Evolutionary conservation across 1,140 invertebrate genomes (phyloP), one percentile per base, ranked within the genome.

Genomic region (Apocrypta bakeri): DNA sequence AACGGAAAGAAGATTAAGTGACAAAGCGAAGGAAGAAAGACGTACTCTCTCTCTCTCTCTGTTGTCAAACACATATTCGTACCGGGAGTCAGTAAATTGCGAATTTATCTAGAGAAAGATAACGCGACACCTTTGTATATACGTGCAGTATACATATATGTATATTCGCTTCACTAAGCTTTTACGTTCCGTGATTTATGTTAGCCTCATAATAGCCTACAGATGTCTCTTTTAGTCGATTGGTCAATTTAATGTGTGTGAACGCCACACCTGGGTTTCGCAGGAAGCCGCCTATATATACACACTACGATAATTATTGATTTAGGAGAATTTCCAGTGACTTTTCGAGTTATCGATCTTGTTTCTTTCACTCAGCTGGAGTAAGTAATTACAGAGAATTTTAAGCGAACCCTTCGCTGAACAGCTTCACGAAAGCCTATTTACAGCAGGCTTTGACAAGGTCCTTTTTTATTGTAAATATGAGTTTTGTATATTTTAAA

Each of bases 161-260:
- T 48, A 11, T 48, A 42, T 64, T 74, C 29, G 61, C 61, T 27
- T 68, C 61, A 71, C 72, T 81, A 77, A 31, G 64, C 81, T 82
- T 82, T 82, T 77, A 82, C 75, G 40, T 7, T 11, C 27, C 25
- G 48, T 71, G 81, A 82, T 77, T 82, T 82, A 82, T 82, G 74
- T 33, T 25, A 17, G n/a, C 80, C 25, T 77, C 66, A 82, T 82
- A 82, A 77, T 82, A 82, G 73, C 66, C 40, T 77, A 77, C 81
- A 76, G 68, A 82, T 82, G 74, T 82, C 74, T 82, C 74, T 77
- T 76, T 82, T 77, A 82, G 74, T 77, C 56, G 48, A 82, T 69
- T 75, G 81, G 74, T 66, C 48, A 81, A 71, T 81, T 81, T 75
- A 79, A 78, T 71, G 66, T 21, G 68, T 37, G 31, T 21, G n/a